Conservation (phyloP, 2,888 invertebrate genomes). For the Lamproptera curius region DNA sequence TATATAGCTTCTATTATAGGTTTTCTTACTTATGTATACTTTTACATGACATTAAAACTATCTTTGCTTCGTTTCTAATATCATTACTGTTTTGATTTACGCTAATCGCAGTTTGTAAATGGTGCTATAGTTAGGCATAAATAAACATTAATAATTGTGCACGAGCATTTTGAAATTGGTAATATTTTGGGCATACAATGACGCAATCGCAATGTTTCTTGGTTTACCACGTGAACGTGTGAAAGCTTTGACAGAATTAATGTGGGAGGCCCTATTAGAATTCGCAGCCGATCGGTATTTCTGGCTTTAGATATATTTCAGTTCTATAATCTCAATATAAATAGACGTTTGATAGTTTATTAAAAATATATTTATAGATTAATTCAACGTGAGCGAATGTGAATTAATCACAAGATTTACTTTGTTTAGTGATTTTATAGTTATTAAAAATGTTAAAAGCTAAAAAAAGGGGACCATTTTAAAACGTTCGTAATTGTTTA, state of each 20-base stretch:
- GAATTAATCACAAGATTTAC: no score
- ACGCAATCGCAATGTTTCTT: neutral
- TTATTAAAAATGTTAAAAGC: no score
- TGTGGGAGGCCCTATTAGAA: slow-evolving; percentile 9
- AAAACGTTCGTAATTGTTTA: no score
- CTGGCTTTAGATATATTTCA: neutral
- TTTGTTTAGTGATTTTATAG: no score
- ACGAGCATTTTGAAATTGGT: neutral
- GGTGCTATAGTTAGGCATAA: no score
- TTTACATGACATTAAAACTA: neutral
- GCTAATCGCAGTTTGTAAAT: no score
- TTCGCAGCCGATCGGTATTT: neutral
- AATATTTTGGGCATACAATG: neutral
- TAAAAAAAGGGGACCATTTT: no score
- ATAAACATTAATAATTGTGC: neutral
- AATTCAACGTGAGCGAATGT: no score
- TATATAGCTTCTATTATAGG: neutral
- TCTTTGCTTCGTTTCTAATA: neutral
- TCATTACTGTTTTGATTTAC: no score
- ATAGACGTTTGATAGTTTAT: no score
- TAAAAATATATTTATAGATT: no score
- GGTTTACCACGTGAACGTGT: slow-evolving; percentile 9
- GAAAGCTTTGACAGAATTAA: slow-evolving; percentile 4
- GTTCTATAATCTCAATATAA: neutral
- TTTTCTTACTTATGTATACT: neutral